Base-by-base conservation (phyloP, 1,140 invertebrate genomes). In the Laupala kohalensis region DNA sequence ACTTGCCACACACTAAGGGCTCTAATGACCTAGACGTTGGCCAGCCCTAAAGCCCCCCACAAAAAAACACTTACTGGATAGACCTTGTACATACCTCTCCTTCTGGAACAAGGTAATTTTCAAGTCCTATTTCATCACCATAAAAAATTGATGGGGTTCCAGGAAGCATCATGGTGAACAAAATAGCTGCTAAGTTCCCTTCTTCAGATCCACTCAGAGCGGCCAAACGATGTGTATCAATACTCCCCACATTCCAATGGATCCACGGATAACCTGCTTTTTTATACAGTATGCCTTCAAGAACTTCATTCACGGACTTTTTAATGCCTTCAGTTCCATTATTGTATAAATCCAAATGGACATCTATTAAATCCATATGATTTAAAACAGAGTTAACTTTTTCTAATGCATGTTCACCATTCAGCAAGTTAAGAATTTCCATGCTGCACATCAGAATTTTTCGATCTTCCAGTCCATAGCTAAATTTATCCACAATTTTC, bases 91-190 rank as follows among this genome's bases (percentile, higher is more conserved):
- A 76, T 72, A 77, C 76, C 71, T 76, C 77, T 71, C 72, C 73
- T 4, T 78, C 75, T 29, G 69, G 69, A 68, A 75, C 75, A 24
- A 26, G 71, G 13, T 12, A 84, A 78, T 90, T 86, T 30, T 83
- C 74, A 53, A 86, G 79, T 23, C 85, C 85, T 73, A 92, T 86
- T 83, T 93, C 92, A 79, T 94, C 91, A 6, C 91, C 91, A 78
- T 93, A 93, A 78, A 93, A 91, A 74, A 94, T 86, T 74, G 84
- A 91, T 0, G 90, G 85, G 12, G 90, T 91, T 5, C 92, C 92
- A 2, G 92, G 92, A 25, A 94, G 78, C 81, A 89, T 87, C 77
- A 92, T 84, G 72, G 89, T 84, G 71, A 94, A 80, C 64, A 92
- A 80, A 13, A 85, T 84, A 3, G 87, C 83, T 4, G 88, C 88